Evolutionary conservation across 1,140 invertebrate genomes (phyloP), one percentile per base, ranked within the genome.

Genomic region (Potamilus streckersoni): DNA sequence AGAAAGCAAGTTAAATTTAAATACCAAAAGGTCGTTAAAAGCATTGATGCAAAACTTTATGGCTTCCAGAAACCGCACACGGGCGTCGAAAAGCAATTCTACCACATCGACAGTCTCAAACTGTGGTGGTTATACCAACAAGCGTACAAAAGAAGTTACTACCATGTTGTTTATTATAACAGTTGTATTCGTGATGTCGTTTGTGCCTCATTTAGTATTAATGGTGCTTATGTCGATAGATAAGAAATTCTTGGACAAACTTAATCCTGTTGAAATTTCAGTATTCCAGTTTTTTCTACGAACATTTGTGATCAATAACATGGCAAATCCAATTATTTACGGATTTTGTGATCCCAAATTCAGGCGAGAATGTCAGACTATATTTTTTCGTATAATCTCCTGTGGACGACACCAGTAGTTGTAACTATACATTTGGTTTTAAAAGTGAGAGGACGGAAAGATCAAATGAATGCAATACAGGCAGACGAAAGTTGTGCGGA

Each of bases 281-380:
- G 69, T 71, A 11, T 67, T 73, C 27, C 78, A 80, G 56, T 61
- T 84, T 60, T 74, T 80, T 20, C 61, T 84, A 2, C 75, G 83
- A 64, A 79, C 81, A 8, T 84, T 81, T 73, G 82, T 84, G 31
- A 81, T 84, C 31, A 84, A 84, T 75, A 83, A 79, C 72, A 79
- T 79, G 49, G 81, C 77, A n/a, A 84, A 84, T 71, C 80, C 83
- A 16, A 78, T 84, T 20, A 82, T 84, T 31, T 84, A 84, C 61
- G 79, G 83, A 64, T 74, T 83, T 16, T 82, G 80, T 71, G 76
- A 77, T 65, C 64, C 67, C 17, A 81, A 80, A 23, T 84, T 84
- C 69, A 69, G 83, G 31, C 66, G n/a, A 17, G 80, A 83, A 69
- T 78, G 79, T 70, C 60, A 71, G 31, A 78, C 78, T n/a, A 15